Evolutionary conservation across 1,140 invertebrate species (phyloP), one percentile per base, ranked within the genome.

Genomic region (Notospermus geniculatus): DNA sequence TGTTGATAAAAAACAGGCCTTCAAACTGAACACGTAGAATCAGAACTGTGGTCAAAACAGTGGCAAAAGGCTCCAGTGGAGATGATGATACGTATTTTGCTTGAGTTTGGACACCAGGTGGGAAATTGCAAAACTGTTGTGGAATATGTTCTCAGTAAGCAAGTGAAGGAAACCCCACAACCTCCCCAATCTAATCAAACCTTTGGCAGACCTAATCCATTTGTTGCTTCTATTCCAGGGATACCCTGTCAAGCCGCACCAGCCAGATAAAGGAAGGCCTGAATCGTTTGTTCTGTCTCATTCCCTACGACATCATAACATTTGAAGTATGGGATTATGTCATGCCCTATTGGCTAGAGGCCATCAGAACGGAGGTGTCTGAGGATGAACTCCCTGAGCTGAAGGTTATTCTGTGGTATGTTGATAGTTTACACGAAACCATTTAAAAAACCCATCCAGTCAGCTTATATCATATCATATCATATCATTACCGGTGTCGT

Each of bases 321-420:
- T 87, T 92, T 57, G 91, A 97, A 73, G 92, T 84, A 54, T 98
- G 95, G 96, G 92, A 97, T 76, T 90, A 91, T 75, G 92, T 98
- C 13, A 98, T 98, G 91, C 95, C 96, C 0, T 89, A 94, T 75
- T 99, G 96, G 96, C 90, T 99, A 88, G 94, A 98, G 83, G 91
- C 94, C 0, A 93, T 99, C 66, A 91, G 93, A 29, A 91, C 92
- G 69, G 93, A 98, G 78, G 90, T 98, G 4, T 91, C 92, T 0
- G 90, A 95, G 77, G 90, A 95, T 74, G 95, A 97, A 73, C 83
- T 97, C 22, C 83, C 87, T 59, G 94, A 98, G 74, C 80, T 99
- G 7, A 95, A 96, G 83, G 90, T 95, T 50, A 88, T 95, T 11
- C 83, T 98, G 25, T 88, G 88, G 89, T 90, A 76, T 63, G 56